Evolutionary conservation across 2,797 vertebrate genomes (phyloP).

Genomic region (Podarcis siculus): DNA sequence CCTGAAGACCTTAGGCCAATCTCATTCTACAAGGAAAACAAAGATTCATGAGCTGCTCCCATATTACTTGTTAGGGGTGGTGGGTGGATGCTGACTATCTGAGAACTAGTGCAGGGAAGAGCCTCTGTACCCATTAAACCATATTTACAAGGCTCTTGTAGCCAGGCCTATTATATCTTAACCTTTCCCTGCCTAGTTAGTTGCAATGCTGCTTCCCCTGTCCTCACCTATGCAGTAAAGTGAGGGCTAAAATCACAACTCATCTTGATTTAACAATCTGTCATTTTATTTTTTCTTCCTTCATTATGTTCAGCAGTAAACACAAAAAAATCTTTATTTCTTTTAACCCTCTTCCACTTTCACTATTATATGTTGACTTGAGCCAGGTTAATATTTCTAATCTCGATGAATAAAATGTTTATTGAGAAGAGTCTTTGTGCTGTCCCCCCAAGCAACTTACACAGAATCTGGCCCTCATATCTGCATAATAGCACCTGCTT

Average conservation of each 20-base stretch:
- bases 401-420: background rate
- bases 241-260: background rate
- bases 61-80: background rate
- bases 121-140: background rate
- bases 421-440: background rate
- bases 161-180: background rate
- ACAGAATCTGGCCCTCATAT: background rate
- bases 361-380: background rate
- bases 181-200: background rate
- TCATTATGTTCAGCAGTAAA: background rate
- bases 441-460: background rate
- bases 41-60: background rate
- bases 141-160: background rate
- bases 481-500: background rate
- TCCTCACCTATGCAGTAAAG: background rate
- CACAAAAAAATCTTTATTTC: background rate
- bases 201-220: background rate
- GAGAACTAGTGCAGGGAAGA: too few relatives aligned
- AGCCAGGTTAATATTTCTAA: background rate
- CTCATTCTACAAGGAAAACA: background rate
- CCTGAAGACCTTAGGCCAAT: background rate
- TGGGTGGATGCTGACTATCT: background rate
- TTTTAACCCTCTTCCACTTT: background rate
- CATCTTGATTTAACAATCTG: background rate
- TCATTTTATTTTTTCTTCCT: background rate